phyloP scores from a whole-genome alignment of 2,888 invertebrate genomes.

The Agrochola lota region DNA sequence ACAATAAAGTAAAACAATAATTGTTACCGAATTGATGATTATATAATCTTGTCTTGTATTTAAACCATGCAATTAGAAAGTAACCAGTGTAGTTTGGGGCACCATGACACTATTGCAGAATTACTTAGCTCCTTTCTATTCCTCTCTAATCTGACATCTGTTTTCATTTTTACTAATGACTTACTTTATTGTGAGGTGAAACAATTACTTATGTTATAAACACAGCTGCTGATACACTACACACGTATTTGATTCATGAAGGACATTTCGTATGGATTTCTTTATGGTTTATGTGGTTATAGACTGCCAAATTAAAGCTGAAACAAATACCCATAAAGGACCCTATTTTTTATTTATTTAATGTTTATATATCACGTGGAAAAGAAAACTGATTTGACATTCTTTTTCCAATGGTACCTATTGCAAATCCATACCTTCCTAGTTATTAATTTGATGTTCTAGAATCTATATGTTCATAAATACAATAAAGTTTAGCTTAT shows the following conservation, averaged over 20 bases:
- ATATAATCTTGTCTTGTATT: conserved; percentile 33
- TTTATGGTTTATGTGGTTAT: not conserved
- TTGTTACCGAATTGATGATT: conserved; percentile 22
- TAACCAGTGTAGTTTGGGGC: conserved; percentile 18
- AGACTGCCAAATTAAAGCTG: not conserved
- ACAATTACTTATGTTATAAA: not conserved
- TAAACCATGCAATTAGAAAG: conserved; percentile 55
- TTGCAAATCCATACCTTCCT: not conserved
- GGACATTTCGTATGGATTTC: not conserved
- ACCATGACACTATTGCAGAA: conserved; percentile 30
- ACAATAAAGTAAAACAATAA: conserved; percentile 10
- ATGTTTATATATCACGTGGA: not conserved
- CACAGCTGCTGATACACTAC: not conserved
- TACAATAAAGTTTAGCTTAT: conserved; percentile 40
- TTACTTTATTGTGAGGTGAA: not conserved
- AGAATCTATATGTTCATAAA: not conserved
- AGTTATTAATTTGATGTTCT: not conserved
- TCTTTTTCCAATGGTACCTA: not conserved
- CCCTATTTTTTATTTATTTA: not conserved
- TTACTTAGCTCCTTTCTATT: conserved; percentile 55
- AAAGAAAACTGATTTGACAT: not conserved
- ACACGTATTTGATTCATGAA: not conserved
- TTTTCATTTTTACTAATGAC: conserved; percentile 16
- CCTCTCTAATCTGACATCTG: conserved; percentile 35
- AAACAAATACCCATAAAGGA: not conserved